Conservation (phyloP, 2,888 invertebrate species). For the Drosophila robusta region DNA sequence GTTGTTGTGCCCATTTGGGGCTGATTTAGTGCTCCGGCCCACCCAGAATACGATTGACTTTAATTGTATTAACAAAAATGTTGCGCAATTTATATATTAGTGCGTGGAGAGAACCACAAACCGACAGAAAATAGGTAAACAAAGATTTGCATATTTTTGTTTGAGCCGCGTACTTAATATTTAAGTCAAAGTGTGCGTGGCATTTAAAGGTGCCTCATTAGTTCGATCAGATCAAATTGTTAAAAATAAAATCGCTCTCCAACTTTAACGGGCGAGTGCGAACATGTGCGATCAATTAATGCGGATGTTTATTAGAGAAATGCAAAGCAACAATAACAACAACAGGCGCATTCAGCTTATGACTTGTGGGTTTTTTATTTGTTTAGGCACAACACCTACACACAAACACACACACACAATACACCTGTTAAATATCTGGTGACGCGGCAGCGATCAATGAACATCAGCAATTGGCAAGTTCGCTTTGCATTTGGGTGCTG, state of each 20-base stretch:
- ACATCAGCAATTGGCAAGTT: conserved; percentile 42
- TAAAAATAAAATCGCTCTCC: conserved; percentile 6
- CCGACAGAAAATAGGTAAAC: conserved; percentile 9
- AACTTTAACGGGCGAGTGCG: conserved; percentile 40
- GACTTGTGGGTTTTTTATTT: conserved; percentile 45
- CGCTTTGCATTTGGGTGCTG: conserved; percentile 62
- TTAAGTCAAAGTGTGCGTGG: conserved; percentile 47
- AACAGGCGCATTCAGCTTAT: conserved; percentile 28
- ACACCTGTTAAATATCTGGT: conserved; percentile 10
- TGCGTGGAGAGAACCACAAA: background rate
- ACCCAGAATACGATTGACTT: conserved; percentile 37
- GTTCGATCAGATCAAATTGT: background rate
- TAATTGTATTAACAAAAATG: conserved; percentile 5
- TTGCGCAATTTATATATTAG: conserved; percentile 36
- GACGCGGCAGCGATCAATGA: conserved; percentile 10
- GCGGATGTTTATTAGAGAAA: conserved; percentile 30
- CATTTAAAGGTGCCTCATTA: conserved; percentile 54
- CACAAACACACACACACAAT: conserved; percentile 3
- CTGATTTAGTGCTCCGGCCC: conserved; percentile 29
- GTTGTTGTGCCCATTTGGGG: background rate
- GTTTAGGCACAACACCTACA: conserved; percentile 19
- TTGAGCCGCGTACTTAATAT: conserved; percentile 4
- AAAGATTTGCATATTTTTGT: conserved; percentile 30
- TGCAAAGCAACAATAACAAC: conserved; percentile 24
- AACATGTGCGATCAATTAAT: conserved; percentile 42